These are phyloP conservation scores for Pseudopleuronectes americanus DNA, from an alignment of 2,797 vertebrate genomes.

Conservation along the genomic window DNA sequence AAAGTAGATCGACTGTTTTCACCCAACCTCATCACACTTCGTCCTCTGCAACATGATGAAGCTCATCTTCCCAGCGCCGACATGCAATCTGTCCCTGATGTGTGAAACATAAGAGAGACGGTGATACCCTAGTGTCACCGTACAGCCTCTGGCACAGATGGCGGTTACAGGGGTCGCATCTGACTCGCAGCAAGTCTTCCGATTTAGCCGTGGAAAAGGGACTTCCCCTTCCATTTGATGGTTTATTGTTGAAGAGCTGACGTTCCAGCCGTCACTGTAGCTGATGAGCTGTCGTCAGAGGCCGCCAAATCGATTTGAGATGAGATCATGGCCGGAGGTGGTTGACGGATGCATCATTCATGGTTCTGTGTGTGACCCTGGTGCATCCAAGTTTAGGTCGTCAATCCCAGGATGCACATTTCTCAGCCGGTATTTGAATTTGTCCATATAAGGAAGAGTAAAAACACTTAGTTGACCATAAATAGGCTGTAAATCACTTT, in stretches of 20 bases:
- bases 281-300: constrained; percentile 65
- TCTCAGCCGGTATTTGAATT: constrained; percentile 3
- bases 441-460: not conserved
- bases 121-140: constrained; percentile 30
- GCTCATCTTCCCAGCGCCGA: constrained; percentile 30
- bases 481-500: not conserved
- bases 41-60: constrained; percentile 35
- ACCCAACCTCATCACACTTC: constrained; percentile 13
- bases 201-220: constrained; percentile 38
- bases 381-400: constrained; percentile 18
- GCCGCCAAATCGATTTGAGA: constrained; percentile 64
- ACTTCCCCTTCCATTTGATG: constrained; percentile 49
- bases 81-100: constrained; percentile 38
- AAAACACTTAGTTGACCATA: not conserved
- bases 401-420: not conserved
- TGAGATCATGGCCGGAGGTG: constrained; percentile 34
- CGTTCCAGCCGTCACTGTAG: constrained; percentile 65
- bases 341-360: constrained; percentile 52
- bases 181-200: constrained; percentile 27
- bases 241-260: constrained; percentile 68
- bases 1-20: constrained; percentile 39
- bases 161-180: constrained; percentile 48
- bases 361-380: constrained; percentile 28
- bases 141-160: constrained; percentile 21
- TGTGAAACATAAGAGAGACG: constrained; percentile 35